Percentiles rank a stretch among this genome's conserved stretches.
These are phyloP conservation scores for Thunnus thynnus DNA, from an alignment of 2,113 vertebrate species.

Conservation along the genomic window DNA sequence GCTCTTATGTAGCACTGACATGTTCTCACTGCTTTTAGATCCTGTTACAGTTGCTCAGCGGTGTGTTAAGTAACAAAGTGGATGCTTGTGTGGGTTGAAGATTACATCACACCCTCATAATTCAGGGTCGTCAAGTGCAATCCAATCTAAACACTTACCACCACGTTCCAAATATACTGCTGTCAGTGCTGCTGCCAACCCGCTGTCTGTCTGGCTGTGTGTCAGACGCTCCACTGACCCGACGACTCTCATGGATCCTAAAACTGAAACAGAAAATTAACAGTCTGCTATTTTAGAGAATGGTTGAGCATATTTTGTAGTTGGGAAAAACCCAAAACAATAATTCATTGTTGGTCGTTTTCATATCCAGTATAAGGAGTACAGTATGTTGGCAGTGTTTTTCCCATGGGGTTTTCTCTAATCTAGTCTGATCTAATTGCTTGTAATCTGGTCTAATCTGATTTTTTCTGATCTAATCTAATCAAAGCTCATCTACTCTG, in stretches of 20 bases:
- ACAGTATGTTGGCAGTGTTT: no score
- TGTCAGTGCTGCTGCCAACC: neutral
- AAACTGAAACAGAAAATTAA: neutral
- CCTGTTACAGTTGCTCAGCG: neutral
- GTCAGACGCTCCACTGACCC: neutral
- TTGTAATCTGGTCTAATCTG: neutral
- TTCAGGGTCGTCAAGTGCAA: conserved; percentile 13
- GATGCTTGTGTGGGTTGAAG: neutral
- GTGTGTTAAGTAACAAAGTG: neutral
- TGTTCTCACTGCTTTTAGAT: neutral
- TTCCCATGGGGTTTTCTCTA: neutral
- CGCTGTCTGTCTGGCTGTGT: neutral
- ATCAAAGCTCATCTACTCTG: neutral
- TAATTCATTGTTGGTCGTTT: no score
- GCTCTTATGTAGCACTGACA: neutral
- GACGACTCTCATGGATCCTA: no score
- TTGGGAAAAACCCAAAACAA: no score
- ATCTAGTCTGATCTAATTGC: neutral
- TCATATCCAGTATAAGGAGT: no score
- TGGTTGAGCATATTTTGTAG: neutral
- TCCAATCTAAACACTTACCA: conserved; percentile 17
- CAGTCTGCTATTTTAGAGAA: neutral
- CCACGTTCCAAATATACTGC: neutral
- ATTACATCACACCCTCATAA: neutral
- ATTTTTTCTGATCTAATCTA: neutral